phyloP scores from a whole-genome alignment of 2,797 vertebrate species.

The Cygnus olor region DNA sequence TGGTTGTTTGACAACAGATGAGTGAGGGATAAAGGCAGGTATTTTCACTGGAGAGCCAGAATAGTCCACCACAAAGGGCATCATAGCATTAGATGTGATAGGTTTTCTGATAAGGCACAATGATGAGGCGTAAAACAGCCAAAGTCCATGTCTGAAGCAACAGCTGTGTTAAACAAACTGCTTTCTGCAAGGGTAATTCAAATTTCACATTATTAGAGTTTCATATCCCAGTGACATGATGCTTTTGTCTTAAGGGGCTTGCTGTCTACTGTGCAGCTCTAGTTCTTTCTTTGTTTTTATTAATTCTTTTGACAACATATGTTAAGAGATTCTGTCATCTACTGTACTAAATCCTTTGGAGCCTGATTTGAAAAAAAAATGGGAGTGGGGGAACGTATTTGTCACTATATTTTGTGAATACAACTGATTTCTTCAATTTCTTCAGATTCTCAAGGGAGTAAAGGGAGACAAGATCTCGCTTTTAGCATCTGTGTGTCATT shows the following conservation, averaged over 20 bases:
- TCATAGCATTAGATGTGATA: background rate
- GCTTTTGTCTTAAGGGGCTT: background rate
- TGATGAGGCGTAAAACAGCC: background rate
- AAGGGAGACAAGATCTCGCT: conserved; percentile 1
- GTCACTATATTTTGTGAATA: background rate
- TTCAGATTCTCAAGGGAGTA: background rate
- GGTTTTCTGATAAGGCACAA: background rate
- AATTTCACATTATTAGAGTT: background rate
- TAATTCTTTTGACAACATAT: conserved; percentile 14
- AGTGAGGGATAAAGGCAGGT: background rate
- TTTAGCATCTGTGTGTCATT: background rate
- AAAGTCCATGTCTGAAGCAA: background rate
- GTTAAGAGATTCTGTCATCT: conserved; percentile 9
- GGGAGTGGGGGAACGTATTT: background rate
- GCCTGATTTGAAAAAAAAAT: background rate
- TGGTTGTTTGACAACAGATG: background rate
- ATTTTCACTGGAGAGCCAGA: background rate
- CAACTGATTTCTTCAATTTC: background rate
- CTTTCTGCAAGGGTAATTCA: background rate
- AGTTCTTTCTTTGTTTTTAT: background rate
- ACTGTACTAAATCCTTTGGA: background rate
- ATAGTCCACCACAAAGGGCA: background rate
- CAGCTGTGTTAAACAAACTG: background rate
- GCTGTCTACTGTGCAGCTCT: background rate
- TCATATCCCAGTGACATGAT: background rate